phyloP scores from a whole-genome alignment of 2,888 invertebrate genomes.

The Crioceris asparagi region DNA sequence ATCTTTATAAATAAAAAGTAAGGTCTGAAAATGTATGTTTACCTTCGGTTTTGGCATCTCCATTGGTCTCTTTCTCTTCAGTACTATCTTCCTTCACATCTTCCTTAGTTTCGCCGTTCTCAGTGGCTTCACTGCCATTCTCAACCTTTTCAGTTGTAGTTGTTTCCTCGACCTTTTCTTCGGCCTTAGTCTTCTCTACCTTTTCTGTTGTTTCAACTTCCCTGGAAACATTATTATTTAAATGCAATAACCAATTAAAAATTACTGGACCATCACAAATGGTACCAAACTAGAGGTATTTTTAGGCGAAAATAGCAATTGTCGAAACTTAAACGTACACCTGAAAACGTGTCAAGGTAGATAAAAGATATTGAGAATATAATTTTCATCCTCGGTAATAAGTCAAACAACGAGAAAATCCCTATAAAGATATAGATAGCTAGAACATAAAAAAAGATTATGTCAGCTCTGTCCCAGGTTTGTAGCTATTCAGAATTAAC shows the following conservation, averaged over 20 bases:
- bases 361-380: no score
- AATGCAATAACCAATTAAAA: neutral
- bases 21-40: neutral
- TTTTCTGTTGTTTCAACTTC: constrained; percentile 21
- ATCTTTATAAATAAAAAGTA: neutral
- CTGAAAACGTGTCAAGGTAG: no score
- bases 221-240: constrained; percentile 10
- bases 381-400: no score
- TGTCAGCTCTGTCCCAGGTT: no score
- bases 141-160: constrained; percentile 30
- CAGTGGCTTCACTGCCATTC: constrained; percentile 12
- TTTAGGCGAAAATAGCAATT: no score
- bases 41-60: constrained; percentile 6
- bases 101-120: constrained; percentile 35
- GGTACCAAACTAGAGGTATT: no score
- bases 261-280: no score
- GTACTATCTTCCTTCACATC: constrained; percentile 36
- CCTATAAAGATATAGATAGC: no score
- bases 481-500: no score
- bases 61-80: constrained; percentile 11
- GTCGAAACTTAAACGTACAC: no score
- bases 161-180: constrained; percentile 13
- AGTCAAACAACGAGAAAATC: no score
- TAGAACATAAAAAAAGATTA: no score
- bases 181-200: constrained; percentile 8